Conservation (phyloP, 2,888 invertebrate genomes). For the Cinara cedri region DNA sequence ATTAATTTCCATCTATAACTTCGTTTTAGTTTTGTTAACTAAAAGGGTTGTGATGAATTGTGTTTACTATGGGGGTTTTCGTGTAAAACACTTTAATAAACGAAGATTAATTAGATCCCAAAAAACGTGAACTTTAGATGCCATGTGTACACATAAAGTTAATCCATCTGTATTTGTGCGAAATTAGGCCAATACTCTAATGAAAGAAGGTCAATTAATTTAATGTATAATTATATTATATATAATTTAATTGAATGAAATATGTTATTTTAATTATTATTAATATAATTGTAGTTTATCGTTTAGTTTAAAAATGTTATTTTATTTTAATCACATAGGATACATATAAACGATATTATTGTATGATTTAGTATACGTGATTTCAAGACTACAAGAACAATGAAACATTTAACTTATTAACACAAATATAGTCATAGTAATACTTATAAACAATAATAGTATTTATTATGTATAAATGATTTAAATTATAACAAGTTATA, state of each 20-base stretch:
- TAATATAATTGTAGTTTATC: neutral
- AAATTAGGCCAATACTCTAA: neutral
- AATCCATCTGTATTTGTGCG: conserved; percentile 7
- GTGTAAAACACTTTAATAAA: conserved; percentile 16
- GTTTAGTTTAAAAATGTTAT: neutral
- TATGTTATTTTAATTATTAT: conserved; percentile 14
- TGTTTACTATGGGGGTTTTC: neutral
- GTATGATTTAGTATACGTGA: too few relatives aligned
- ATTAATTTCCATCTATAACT: neutral
- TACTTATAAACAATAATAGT: too few relatives aligned
- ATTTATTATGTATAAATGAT: too few relatives aligned
- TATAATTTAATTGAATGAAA: neutral
- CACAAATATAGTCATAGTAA: too few relatives aligned
- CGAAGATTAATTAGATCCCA: conserved; percentile 4
- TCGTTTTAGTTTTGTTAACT: neutral
- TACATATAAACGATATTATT: too few relatives aligned
- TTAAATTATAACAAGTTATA: too few relatives aligned
- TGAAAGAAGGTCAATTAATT: neutral
- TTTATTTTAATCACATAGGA: too few relatives aligned
- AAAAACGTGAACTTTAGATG: conserved; percentile 1
- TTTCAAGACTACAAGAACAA: too few relatives aligned
- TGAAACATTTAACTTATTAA: too few relatives aligned
- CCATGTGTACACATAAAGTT: neutral
- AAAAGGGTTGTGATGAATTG: conserved; percentile 3
- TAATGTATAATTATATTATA: too few relatives aligned